Percentiles rank a stretch among this genome's conserved stretches.
phyloP scores from a whole-genome alignment of 2,797 vertebrate species.

The Halcyon badia region DNA sequence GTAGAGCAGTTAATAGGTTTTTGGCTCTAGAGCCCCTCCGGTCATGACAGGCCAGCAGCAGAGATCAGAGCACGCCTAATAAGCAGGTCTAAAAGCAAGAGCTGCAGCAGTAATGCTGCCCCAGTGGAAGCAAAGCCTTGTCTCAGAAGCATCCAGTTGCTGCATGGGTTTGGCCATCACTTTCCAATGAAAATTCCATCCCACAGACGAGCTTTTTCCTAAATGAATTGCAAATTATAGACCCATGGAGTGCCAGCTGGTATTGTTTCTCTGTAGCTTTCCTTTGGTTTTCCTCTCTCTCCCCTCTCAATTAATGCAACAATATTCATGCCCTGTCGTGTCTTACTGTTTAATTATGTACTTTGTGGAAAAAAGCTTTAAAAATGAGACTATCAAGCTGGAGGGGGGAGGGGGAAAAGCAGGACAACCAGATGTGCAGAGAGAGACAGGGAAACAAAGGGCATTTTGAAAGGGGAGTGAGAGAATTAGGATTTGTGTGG shows the following conservation, averaged over 20 bases:
- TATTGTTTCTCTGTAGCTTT: constrained; percentile 37
- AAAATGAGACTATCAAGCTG: constrained; percentile 52
- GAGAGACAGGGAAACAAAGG: background rate
- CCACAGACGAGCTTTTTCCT: background rate
- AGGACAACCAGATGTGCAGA: constrained; percentile 58
- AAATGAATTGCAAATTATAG: constrained; percentile 57
- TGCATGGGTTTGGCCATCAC: background rate
- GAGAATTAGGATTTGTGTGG: background rate
- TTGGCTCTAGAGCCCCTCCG: background rate
- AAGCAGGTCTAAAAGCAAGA: background rate
- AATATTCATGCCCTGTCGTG: constrained; percentile 62
- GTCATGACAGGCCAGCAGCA: background rate
- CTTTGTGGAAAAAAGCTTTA: constrained; percentile 59
- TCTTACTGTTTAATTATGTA: constrained; percentile 63
- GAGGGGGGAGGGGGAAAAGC: background rate
- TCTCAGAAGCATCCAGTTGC: background rate
- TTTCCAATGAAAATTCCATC: constrained; percentile 32
- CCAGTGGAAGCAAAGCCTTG: background rate
- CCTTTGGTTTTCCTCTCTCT: background rate
- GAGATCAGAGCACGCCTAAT: background rate
- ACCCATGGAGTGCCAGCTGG: constrained; percentile 49
- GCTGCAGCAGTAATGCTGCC: rapidly evolving
- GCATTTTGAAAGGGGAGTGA: constrained; percentile 10
- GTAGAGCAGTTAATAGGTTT: background rate
- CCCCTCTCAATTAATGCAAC: constrained; percentile 35